phyloP scores from a whole-genome alignment of 2,113 vertebrate genomes.

The Ciconia maguari region DNA sequence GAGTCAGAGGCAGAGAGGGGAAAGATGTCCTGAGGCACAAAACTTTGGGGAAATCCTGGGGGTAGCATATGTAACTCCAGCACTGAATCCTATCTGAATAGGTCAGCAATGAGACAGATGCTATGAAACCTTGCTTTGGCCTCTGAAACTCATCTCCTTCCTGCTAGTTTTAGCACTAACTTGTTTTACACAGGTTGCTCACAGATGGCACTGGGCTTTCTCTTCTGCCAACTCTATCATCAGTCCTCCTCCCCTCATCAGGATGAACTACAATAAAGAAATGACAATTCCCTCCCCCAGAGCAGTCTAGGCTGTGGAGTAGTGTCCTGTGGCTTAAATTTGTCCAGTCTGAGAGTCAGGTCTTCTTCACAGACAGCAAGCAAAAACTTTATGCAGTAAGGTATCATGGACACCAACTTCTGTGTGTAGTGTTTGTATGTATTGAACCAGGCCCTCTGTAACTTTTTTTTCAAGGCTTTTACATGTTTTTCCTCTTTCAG shows the following conservation, averaged over 20 bases:
- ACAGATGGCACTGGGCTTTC: not conserved
- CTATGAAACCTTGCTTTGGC: not conserved
- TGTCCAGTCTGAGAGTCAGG: not conserved
- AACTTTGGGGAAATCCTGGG: not conserved
- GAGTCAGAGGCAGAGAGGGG: not conserved
- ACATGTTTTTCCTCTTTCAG: not conserved
- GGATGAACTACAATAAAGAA: not conserved
- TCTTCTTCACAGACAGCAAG: not conserved
- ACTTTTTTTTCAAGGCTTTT: not conserved
- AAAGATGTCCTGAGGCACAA: not conserved
- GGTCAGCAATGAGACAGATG: not conserved
- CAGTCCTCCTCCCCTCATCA: not conserved
- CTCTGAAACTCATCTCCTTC: not conserved
- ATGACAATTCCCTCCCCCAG: not conserved
- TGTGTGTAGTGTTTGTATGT: not conserved
- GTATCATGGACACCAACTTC: fast-evolving
- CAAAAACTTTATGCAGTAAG: not conserved
- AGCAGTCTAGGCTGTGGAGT: not conserved
- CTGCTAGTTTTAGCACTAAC: not conserved
- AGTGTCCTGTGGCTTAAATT: not conserved
- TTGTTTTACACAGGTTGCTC: not conserved
- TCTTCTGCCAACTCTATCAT: not conserved
- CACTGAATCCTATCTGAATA: not conserved
- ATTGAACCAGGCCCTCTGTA: not conserved
- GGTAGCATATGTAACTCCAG: not conserved